Evolutionary conservation across 2,888 invertebrate genomes (phyloP), one percentile per base, ranked within the genome.

Genomic region (Aspidiotus destructor): DNA sequence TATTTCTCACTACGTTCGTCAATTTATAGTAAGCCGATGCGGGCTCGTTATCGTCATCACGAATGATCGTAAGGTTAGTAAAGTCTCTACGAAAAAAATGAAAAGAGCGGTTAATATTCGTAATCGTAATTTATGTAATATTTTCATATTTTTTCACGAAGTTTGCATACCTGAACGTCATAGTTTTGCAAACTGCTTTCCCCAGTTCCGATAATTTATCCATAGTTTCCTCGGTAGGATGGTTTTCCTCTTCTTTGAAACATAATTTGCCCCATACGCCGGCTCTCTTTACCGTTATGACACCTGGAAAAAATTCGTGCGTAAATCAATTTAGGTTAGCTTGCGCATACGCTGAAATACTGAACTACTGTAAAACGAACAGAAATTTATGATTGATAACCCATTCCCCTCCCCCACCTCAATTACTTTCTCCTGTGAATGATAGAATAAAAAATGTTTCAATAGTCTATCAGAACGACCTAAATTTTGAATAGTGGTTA

Each of bases 201-300:
- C 88, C 89, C 52, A 89, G 80, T 75, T 88, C 87, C 17, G 84
- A 81, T 42, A 88, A 79, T 73, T 84, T 82, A 78, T 85, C 83
- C 41, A 72, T 73, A 62, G 82, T 82, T 71, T 81, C 79, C 48
- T 80, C 78, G 3, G 84, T 80, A 0, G 85, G 81, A 71, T 83
- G 81, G 60, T 82, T 80, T 74, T 86, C 84, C 60, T 48, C 67
- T 48, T 67, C 60, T 71, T 84, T 85, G 71, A 86, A 85, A 73
- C 89, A 89, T 7, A 89, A 78, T 75, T 87, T 86, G 7, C 88
- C 88, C 89, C 89, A 89, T 61, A 81, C 80, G 0, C 89, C 89
- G 73, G 85, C 83, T 74, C 87, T 86, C 48, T 87, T 80, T 1
- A 89, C 85, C 83, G 87, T 86, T 42, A 89, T 80, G 73, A 83